Conservation (phyloP, 1,140 invertebrate species). For the Drosophila murphyi region DNA sequence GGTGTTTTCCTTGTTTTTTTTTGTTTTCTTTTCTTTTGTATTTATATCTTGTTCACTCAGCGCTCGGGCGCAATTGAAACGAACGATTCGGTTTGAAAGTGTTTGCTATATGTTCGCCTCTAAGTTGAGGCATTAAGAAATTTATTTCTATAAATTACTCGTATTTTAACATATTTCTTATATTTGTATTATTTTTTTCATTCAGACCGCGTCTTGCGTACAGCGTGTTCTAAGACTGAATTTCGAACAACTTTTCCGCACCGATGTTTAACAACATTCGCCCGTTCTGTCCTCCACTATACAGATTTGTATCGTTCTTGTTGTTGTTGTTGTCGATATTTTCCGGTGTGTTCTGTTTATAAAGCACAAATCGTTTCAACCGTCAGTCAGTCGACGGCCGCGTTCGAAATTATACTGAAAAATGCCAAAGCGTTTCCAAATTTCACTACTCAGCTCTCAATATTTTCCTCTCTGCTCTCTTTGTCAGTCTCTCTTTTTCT, state of each 20-base stretch:
- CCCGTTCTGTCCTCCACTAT: slow-evolving; percentile 24
- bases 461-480: slow-evolving; percentile 34
- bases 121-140: slow-evolving; percentile 1
- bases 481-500: slow-evolving; percentile 3
- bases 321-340: slow-evolving; percentile 35
- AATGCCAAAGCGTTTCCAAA: slow-evolving; percentile 74
- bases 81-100: slow-evolving; percentile 54
- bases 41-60: slow-evolving; percentile 59
- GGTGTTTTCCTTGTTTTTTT: slow-evolving; percentile 8
- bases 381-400: slow-evolving; percentile 63
- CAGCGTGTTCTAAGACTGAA: slow-evolving; percentile 29
- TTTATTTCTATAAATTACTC: slow-evolving; percentile 53
- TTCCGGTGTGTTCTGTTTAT: slow-evolving; percentile 51
- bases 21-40: slow-evolving; percentile 20
- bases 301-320: slow-evolving; percentile 10
- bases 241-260: slow-evolving; percentile 19
- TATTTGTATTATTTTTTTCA: slow-evolving; percentile 35
- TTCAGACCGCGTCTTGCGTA: slow-evolving; percentile 38
- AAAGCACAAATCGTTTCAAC: slow-evolving; percentile 34
- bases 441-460: slow-evolving; percentile 68
- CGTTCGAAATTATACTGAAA: slow-evolving; percentile 78
- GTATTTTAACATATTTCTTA: slow-evolving; percentile 58
- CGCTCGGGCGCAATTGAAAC: slow-evolving; percentile 56
- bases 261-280: slow-evolving; percentile 11
- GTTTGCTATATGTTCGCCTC: slow-evolving; percentile 21